These are phyloP conservation scores for Tenualosa ilisha DNA, from an alignment of 2,797 vertebrate species.

Conservation along the genomic window DNA sequence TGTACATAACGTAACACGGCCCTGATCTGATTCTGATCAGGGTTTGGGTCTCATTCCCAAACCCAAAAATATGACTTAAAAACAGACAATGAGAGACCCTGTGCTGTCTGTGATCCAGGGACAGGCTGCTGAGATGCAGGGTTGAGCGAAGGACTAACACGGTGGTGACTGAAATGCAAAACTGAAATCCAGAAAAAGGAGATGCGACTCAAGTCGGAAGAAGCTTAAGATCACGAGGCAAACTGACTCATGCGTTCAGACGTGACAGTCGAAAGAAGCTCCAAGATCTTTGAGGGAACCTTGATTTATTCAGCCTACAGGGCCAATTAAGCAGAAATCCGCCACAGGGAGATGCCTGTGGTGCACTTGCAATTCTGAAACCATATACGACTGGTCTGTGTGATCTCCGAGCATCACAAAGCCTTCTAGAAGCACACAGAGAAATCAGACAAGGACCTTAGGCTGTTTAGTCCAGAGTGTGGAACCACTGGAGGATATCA, in stretches of 20 bases:
- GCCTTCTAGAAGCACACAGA: not conserved
- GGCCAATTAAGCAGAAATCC: not conserved
- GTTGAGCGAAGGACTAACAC: not conserved
- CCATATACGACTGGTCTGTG: not conserved
- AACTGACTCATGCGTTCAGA: not conserved
- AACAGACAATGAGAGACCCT: not conserved
- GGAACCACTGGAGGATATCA: no score
- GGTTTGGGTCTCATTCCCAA: no score
- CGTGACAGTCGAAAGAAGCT: not conserved
- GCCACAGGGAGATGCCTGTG: not conserved
- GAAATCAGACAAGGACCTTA: not conserved
- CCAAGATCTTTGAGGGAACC: not conserved
- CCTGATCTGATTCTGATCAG: no score
- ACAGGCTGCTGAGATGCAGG: not conserved
- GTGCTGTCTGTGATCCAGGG: not conserved
- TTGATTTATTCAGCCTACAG: not conserved
- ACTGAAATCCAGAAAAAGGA: not conserved
- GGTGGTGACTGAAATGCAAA: not conserved
- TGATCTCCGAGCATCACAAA: not conserved
- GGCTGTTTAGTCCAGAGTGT: no score
- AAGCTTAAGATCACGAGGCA: not conserved
- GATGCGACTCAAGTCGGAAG: not conserved
- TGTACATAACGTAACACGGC: no score
- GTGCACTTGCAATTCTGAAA: no score
- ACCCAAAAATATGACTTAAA: no score